These are phyloP conservation scores for Toxotes lorentzi DNA, from an alignment of 2,797 vertebrate species.

Conservation along the genomic window DNA sequence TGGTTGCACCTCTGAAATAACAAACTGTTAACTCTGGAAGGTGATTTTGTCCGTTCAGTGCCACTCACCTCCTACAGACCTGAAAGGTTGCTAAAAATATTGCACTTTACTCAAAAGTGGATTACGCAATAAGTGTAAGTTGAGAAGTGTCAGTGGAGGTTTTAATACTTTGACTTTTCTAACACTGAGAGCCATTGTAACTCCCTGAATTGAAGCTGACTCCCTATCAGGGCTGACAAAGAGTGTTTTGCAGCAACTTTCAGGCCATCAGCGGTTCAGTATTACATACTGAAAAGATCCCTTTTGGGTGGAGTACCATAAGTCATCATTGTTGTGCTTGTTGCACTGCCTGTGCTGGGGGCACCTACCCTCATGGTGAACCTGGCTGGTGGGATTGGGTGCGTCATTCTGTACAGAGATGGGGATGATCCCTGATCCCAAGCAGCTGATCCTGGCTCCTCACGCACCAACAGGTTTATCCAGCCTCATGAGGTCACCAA, in stretches of 20 bases:
- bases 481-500: conserved; percentile 53
- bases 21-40: background rate
- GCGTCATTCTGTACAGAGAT: conserved; percentile 77
- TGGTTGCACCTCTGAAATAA: background rate
- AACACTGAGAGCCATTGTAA: background rate
- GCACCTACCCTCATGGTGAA: conserved; percentile 35
- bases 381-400: conserved; percentile 58
- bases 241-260: too few species aligned
- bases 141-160: background rate
- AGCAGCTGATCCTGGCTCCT: conserved; percentile 75
- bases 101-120: background rate
- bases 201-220: background rate
- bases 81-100: background rate
- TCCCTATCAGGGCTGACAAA: background rate
- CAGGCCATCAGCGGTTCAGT: rapidly evolving
- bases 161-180: background rate
- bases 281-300: background rate
- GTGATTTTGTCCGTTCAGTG: background rate
- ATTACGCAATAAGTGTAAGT: background rate
- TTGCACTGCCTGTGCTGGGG: background rate
- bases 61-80: background rate
- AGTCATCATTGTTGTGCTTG: background rate
- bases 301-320: background rate
- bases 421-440: conserved; percentile 78
- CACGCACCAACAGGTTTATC: conserved; percentile 73